Conservation (phyloP, 1,140 invertebrate species). For the Acromyrmex charruanus region DNA sequence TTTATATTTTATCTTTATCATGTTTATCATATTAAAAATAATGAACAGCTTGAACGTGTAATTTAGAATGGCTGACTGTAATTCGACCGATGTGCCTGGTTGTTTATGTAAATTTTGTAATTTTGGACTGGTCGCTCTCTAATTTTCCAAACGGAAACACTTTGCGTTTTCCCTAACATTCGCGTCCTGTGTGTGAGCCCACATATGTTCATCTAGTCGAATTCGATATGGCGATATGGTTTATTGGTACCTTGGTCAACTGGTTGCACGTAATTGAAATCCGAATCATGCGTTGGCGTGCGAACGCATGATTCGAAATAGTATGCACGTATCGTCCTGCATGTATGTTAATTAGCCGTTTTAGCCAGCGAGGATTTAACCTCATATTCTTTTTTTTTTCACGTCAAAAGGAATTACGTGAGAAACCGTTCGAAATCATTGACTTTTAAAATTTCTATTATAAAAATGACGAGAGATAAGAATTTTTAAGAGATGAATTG, state of each 20-base stretch:
- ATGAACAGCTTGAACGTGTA: slow-evolving; percentile 1
- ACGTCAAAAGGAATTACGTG: background rate
- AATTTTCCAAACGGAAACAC: slow-evolving; percentile 33
- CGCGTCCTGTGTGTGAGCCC: background rate
- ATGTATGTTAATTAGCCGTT: slow-evolving; percentile 56
- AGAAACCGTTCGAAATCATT: background rate
- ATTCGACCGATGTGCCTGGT: background rate
- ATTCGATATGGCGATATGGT: slow-evolving; percentile 53
- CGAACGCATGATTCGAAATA: background rate
- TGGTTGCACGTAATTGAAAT: slow-evolving; percentile 59
- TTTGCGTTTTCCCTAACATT: slow-evolving; percentile 33
- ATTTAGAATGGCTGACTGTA: background rate
- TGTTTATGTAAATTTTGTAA: slow-evolving; percentile 29
- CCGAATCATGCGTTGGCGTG: slow-evolving; percentile 47
- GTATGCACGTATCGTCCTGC: slow-evolving; percentile 23
- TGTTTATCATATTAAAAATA: background rate
- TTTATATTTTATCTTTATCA: background rate
- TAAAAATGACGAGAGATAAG: background rate
- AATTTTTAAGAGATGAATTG: background rate
- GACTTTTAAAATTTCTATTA: background rate
- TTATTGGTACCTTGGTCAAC: slow-evolving; percentile 64
- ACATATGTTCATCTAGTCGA: slow-evolving; percentile 4
- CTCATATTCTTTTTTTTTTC: no score
- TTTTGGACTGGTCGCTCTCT: slow-evolving; percentile 7
- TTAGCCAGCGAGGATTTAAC: background rate